Base-by-base conservation (phyloP, 2,113 vertebrate genomes). In the Oriolus oriolus region DNA sequence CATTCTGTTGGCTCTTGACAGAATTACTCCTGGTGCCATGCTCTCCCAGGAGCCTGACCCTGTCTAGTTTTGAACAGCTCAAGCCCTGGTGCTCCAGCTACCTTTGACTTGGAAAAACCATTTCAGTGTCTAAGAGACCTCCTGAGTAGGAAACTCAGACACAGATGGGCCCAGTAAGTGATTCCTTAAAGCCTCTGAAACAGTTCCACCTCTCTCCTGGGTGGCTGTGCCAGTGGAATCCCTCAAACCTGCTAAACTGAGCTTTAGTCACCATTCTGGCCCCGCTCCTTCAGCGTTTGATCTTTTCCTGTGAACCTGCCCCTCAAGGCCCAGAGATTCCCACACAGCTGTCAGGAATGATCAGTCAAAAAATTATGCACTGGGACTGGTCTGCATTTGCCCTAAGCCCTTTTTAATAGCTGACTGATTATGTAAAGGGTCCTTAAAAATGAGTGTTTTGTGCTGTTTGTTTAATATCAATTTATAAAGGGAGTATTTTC, bases 61-160 rank as follows among this genome's bases (percentile, higher is more conserved):
- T 90, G 59, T 52, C 44, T 76, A 19, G 42, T 70, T 86, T 70
- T 47, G 77, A 74, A 57, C 86, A 80, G 87, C 56, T 78, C 63
- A 59, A 90, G 12, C 35, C 53, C 44, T 70, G 54, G 63, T 73
- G 30, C 54, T 83, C 76, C 79, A 80, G 74, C 47, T 82, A 23
- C 91, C 45, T 93, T 88, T 39, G 30, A 59, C 79, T 81, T 88
- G 90, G 95, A 91, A 96, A 93, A 96, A 89, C 5, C 35, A 74
- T 93, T 91, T 84, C 75, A 33, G 47, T 52, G 75, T 89, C 79
- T 53, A 47, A 33, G 14, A 63, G 85, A 92, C 68, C 90, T 95
- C 42, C 75, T 78, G 79, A 52, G 33, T 49, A 81, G 95, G 90
- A 94, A 95, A 93, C 35, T 92, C 59, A 28, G 78, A 21, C 89